phyloP scores from a whole-genome alignment of 2,888 invertebrate genomes.

The Meteorus colon region DNA sequence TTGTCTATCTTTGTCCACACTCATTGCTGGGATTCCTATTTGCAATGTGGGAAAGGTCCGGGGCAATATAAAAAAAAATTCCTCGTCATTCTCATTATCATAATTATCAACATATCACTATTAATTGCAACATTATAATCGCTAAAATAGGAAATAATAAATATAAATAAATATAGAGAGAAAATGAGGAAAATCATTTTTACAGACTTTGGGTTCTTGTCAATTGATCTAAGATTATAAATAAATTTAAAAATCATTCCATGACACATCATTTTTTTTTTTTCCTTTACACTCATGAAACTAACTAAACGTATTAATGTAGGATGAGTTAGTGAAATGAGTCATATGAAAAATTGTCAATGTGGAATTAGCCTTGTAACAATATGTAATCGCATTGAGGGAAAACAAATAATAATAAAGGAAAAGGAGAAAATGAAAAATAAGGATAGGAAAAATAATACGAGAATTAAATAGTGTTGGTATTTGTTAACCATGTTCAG shows the following conservation, averaged over 20 bases:
- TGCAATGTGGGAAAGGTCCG: background rate
- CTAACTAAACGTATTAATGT: background rate
- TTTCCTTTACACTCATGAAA: background rate
- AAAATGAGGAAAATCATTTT: background rate
- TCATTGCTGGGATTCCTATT: background rate
- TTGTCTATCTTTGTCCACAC: background rate
- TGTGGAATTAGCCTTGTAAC: constrained; percentile 9
- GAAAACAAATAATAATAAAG: background rate
- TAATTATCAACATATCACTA: background rate
- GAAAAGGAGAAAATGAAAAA: background rate
- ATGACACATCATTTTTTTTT: background rate
- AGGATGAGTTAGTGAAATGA: constrained; percentile 1
- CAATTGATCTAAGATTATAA: background rate
- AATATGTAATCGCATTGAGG: constrained; percentile 10
- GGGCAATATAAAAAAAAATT: constrained; percentile 7
- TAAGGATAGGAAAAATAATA: background rate
- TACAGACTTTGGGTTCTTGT: background rate
- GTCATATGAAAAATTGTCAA: constrained; percentile 24
- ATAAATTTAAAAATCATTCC: background rate
- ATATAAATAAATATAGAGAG: background rate
- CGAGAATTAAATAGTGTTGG: constrained; percentile 1
- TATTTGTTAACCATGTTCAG: background rate
- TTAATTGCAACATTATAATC: background rate
- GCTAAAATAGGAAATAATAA: background rate
- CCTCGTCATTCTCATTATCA: background rate